Evolutionary conservation across 2,113 vertebrate genomes (phyloP).

Genomic region (Ia io): DNA sequence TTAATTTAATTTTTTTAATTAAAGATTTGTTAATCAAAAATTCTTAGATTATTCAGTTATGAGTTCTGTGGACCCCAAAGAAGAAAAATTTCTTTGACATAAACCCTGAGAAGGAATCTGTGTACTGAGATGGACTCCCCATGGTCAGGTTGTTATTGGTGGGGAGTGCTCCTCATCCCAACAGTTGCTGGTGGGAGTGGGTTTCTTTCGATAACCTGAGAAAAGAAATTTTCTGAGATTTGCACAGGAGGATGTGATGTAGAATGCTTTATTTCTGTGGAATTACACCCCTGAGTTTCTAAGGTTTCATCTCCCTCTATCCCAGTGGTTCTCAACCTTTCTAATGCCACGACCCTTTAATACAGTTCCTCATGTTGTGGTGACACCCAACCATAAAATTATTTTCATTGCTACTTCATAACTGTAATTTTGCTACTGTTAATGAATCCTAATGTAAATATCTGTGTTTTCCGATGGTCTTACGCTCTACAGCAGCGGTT

Average conservation of each 20-base stretch:
- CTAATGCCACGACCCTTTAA: too few relatives aligned
- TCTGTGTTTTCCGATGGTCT: too few relatives aligned
- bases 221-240: background rate
- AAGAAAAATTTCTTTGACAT: background rate
- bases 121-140: background rate
- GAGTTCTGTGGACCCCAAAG: background rate
- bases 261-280: background rate
- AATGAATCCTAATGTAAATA: too few relatives aligned
- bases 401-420: too few relatives aligned
- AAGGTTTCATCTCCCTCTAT: background rate
- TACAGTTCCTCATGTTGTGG: too few relatives aligned
- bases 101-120: background rate
- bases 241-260: background rate
- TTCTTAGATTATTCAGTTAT: background rate
- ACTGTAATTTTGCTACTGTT: too few relatives aligned
- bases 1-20: background rate
- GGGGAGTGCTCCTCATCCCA: background rate
- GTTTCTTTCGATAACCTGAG: background rate
- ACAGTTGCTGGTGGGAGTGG: background rate
- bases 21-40: constrained; percentile 15
- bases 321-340: too few relatives aligned
- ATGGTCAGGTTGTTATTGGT: background rate
- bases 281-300: background rate
- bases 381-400: too few relatives aligned
- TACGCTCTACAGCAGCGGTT: too few relatives aligned